Evolutionary conservation across 1,140 invertebrate species (phyloP), one percentile per base, ranked within the genome.

Genomic region (Drosophila mayri): DNA sequence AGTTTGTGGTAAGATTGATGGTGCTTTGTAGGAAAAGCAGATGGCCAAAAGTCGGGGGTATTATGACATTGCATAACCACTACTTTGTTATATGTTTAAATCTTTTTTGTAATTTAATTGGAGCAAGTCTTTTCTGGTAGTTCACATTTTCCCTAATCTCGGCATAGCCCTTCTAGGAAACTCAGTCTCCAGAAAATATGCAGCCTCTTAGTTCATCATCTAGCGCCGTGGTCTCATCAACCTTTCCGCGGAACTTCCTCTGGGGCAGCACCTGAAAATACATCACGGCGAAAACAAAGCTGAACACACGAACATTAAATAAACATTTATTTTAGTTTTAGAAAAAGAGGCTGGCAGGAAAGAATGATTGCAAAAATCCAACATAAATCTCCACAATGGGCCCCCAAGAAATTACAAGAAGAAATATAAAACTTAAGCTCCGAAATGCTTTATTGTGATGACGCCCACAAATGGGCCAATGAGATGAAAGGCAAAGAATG

Each of bases 311-410:
- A 44, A 77, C 67, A 77, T 63, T 68, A 78, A 80, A 82, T 71
- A 88, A 88, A 87, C 84, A 87, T 88, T 88, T 84, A 88, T 88
- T 83, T 87, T 59, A 58, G 73, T 72, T 60, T 55, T 28, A 47
- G 22, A 72, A 60, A 61, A 58, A 18, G 41, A 49, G 68, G 43
- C 68, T 59, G 54, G 28, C 46, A 38, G 37, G 49, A 40, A 88
- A 80, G 84, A 88, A 88, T 88, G 76, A 88, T 87, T 87, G 84
- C 85, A 88, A 87, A 87, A 88, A 88, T 87, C 68, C 68, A 80
- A 80, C 84, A 87, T 84, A 87, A 87, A 87, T 87, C 84, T 84
- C 46, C 65, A 79, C 58, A 75, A 64, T 50, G 65, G 68, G 72
- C 54, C 70, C 71, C 46, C 47, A 54, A 59, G 44, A 52, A 82